phyloP scores from a whole-genome alignment of 2,888 invertebrate species.

The Ennomos fuscantarius region DNA sequence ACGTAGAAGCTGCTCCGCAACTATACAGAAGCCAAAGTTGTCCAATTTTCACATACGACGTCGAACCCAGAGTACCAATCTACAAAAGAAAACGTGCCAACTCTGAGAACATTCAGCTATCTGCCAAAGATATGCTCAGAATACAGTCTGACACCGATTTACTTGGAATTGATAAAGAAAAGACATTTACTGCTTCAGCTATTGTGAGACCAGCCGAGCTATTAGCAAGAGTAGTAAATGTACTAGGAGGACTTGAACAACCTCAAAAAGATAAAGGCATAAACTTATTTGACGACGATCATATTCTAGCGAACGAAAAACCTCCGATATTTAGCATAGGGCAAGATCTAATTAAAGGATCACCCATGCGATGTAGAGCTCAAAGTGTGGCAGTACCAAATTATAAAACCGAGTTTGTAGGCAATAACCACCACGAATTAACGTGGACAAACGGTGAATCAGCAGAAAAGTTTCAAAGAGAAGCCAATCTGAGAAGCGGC shows the following conservation, averaged over 20 bases:
- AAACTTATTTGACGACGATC: constrained; percentile 89
- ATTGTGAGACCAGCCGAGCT: constrained; percentile 91
- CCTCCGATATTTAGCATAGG: constrained; percentile 85
- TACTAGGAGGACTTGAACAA: constrained; percentile 87
- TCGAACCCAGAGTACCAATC: constrained; percentile 76
- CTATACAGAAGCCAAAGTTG: constrained; percentile 87
- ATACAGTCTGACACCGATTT: constrained; percentile 93
- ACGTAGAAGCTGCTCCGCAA: constrained; percentile 85
- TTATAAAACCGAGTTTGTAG: constrained; percentile 70
- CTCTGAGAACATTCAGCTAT: constrained; percentile 86
- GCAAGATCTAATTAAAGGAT: constrained; percentile 64
- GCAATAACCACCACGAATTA: constrained; percentile 77
- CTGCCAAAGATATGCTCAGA: constrained; percentile 82
- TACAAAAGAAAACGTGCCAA: constrained; percentile 86
- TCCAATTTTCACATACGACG: constrained; percentile 89
- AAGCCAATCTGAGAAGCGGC: constrained; percentile 73
- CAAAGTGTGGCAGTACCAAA: constrained; percentile 85
- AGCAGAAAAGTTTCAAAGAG: constrained; percentile 84
- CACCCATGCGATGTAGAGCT: constrained; percentile 84
- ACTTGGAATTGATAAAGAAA: constrained; percentile 90
- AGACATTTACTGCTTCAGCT: constrained; percentile 89
- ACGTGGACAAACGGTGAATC: constrained; percentile 90
- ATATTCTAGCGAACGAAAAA: constrained; percentile 89
- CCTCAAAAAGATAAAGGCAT: constrained; percentile 83
- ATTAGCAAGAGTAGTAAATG: constrained; percentile 91